Evolutionary conservation across 2,888 invertebrate species (phyloP), one percentile per base, ranked within the genome.

Genomic region (Acanthosoma haemorrhoidale): DNA sequence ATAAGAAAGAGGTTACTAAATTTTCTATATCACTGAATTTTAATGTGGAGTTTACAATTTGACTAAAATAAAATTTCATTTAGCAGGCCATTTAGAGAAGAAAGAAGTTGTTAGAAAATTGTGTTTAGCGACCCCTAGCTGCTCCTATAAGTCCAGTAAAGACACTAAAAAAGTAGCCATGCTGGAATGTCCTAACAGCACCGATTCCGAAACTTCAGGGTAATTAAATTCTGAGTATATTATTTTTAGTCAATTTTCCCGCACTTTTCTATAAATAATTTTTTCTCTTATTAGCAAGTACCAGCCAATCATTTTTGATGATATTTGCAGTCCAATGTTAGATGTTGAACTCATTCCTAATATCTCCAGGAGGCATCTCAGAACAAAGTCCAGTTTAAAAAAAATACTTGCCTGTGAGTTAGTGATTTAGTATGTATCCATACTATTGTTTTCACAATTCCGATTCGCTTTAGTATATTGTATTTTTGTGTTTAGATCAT

Each of bases 71-170:
- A n/a, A n/a, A 29, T 36, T 18, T 36, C n/a, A 11, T 38, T 21
- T 34, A 51, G 51, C 5, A 25, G n/a, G 13, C 29, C 25, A 51
- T 25, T 5, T n/a, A 13, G 51, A 29, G 11, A 67, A 51, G 21
- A 67, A 51, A 34, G 32, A 67, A 32, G 57, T 51, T 43, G 21
- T 16, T 16, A 43, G 57, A 51, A 67, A 67, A 57, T 8, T 67
- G 1, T 67, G 43, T 18, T 36, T 31, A 5, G 67, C 43, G 18
- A 32, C 57, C 4, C 67, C 67, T 36, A n/a, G 51, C 13, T 67
- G 67, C 25, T 67, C 67, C n/a, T 51, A 51, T 51, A 29, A 63
- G 39, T 4, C 9, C 3, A 0, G 34, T 29, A 41, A 39, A 31
- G 29, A 39, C n/a, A 31, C 3, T n/a, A 15, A 64, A 29, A n/a